These are phyloP conservation scores for Diadumene lineata DNA, from an alignment of 92 coral and sea anemone species.

Conservation along the genomic window DNA sequence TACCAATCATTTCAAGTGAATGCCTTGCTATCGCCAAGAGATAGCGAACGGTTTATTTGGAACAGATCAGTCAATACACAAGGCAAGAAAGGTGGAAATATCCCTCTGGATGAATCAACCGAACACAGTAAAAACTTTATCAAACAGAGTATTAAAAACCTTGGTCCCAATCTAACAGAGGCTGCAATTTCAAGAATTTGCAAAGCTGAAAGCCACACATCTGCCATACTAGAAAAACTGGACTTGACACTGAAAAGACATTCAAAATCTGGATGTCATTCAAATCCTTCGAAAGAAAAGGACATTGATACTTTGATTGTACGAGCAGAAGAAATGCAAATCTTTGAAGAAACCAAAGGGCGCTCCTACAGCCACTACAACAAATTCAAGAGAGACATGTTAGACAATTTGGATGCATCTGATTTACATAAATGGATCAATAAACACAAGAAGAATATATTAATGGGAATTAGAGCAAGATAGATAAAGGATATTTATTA, in stretches of 20 bases:
- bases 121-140: constrained; percentile 38
- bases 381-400: constrained; percentile 16
- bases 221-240: constrained; percentile 18
- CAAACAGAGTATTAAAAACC: constrained; percentile 38
- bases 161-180: constrained; percentile 43
- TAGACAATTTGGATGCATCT: constrained; percentile 6
- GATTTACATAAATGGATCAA: constrained; percentile 21
- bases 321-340: constrained; percentile 18
- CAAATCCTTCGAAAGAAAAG: constrained; percentile 1
- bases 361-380: constrained; percentile 12
- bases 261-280: constrained; percentile 5
- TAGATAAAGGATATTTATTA: no score
- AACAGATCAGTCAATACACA: constrained; percentile 38
- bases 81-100: constrained; percentile 18
- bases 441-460: constrained; percentile 35
- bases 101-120: constrained; percentile 26
- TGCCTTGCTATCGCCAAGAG: constrained; percentile 48
- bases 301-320: constrained; percentile 9
- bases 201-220: constrained; percentile 19
- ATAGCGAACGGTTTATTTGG: constrained; percentile 34
- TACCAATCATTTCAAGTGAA: constrained; percentile 29
- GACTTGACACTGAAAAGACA: constrained; percentile 7
- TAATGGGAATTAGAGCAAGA: constrained; percentile 36
- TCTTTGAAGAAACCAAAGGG: constrained; percentile 23
- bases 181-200: constrained; percentile 32